Percentiles rank a stretch among this genome's conserved stretches.
Evolutionary conservation across 2,113 vertebrate species (phyloP).

Genomic region (Alectura lathami): DNA sequence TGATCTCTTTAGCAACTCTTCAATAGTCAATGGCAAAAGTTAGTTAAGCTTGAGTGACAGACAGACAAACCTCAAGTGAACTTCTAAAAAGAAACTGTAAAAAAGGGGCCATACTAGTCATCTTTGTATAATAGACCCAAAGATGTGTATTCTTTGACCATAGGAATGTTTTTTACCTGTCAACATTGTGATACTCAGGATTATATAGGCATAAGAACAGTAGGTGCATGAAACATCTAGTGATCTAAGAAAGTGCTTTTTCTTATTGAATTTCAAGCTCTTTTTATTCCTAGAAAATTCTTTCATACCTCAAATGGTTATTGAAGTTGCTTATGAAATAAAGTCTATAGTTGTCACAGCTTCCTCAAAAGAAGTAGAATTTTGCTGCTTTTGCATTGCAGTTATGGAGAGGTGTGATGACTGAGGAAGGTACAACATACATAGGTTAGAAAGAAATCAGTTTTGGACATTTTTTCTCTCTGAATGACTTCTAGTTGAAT

Average conservation of each 20-base stretch:
- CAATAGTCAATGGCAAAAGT: neutral
- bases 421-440: neutral
- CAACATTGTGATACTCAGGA: neutral
- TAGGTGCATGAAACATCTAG: neutral
- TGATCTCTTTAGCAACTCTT: neutral
- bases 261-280: neutral
- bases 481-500: neutral
- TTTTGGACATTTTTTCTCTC: neutral
- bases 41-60: neutral
- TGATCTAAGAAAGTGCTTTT: neutral
- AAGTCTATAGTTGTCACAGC: rapidly evolving
- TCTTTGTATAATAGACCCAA: neutral
- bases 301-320: neutral
- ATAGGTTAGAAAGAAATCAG: neutral
- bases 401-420: neutral
- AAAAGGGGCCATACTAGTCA: neutral
- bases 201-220: neutral
- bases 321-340: neutral
- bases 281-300: neutral
- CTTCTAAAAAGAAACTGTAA: neutral
- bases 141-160: neutral
- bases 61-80: neutral
- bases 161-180: neutral
- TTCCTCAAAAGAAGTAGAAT: neutral
- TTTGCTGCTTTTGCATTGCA: neutral